Base-by-base conservation (phyloP, 2,113 vertebrate species). In the Nycticryphes semicollaris region DNA sequence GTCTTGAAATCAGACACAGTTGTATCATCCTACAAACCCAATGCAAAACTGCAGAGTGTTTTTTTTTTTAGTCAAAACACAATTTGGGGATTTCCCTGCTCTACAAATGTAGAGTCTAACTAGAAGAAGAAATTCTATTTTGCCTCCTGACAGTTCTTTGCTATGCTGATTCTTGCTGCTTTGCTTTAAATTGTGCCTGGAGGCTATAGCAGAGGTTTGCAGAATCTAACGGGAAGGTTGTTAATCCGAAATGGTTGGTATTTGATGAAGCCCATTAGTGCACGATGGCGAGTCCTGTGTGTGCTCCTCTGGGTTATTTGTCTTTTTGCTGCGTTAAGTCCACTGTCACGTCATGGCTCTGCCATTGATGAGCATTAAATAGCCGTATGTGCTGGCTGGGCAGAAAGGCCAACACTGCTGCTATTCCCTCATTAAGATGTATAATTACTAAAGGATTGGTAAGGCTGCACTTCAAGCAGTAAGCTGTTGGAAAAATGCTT, bases 401-500 rank as follows among this genome's bases (percentile, higher is more conserved):
- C 81, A 76, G 74, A 47, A 95, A 87, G 88, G 76, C 72, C 72
- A 93, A 5, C 1, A 1, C 53, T 62, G 16, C 73, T 89, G 57
- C 81, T 56, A 0, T 6, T 84, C 25, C 28, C 70, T 92, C 73
- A 30, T 92, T 89, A 82, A 48, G 75, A 56, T 30, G 20, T 72
- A 11, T 87, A 75, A 84, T 95, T 93, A 91, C 62, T 28, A 84
- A 82, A 53, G 64, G 69, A 81, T 53, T 6, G 3, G 73, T 56
- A 50, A 33, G 25, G 27, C 73, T 60, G 73, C 4, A 2, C 72
- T 69, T 57, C 1, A 12, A 47, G 63, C 59, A 19, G 27, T 18
- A 57, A 93, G 83, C 81, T 66, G 90, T 87, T 87, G 76, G 80
- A 45, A 45, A 91, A 53, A 64, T 82, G 95, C 84, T 67, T 83